phyloP scores from a whole-genome alignment of 2,888 invertebrate genomes.

The Ceramica pisi region DNA sequence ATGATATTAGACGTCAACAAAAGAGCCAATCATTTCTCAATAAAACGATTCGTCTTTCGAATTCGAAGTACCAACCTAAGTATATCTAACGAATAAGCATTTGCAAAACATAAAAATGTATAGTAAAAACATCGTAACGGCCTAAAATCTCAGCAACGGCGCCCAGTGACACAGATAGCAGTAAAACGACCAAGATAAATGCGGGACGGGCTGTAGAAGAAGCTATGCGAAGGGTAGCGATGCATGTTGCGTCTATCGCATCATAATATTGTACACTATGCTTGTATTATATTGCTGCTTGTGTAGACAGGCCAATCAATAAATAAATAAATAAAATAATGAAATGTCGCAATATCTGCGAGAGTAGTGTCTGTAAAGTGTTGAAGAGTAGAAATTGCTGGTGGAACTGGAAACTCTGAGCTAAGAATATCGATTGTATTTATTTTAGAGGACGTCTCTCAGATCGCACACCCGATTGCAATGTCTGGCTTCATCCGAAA shows the following conservation, averaged over 20 bases:
- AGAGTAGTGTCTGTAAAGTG: too few species aligned
- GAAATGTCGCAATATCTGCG: too few species aligned
- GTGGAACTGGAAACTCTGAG: background rate
- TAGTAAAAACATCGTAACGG: slow-evolving; percentile 64
- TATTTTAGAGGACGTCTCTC: slow-evolving; percentile 53
- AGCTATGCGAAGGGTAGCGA: slow-evolving; percentile 53
- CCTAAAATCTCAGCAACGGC: slow-evolving; percentile 60
- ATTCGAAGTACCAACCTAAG: slow-evolving; percentile 38
- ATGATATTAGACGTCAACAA: slow-evolving; percentile 41
- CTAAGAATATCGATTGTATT: background rate
- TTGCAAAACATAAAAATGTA: slow-evolving; percentile 62
- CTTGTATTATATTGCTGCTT: too few species aligned
- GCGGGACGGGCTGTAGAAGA: slow-evolving; percentile 35
- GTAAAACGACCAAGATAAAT: slow-evolving; percentile 74
- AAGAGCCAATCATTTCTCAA: slow-evolving; percentile 49
- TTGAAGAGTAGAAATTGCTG: too few species aligned
- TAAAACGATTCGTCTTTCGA: slow-evolving; percentile 43
- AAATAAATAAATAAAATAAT: too few species aligned
- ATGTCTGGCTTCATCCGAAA: slow-evolving; percentile 34
- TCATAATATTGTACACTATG: too few species aligned
- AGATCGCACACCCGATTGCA: slow-evolving; percentile 64
- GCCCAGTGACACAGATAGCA: slow-evolving; percentile 71
- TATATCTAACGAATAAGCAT: slow-evolving; percentile 54
- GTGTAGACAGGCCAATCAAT: too few species aligned
- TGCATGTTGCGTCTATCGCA: too few species aligned